phyloP scores from a whole-genome alignment of 2,888 invertebrate species.

The Rhagonycha fulva region DNA sequence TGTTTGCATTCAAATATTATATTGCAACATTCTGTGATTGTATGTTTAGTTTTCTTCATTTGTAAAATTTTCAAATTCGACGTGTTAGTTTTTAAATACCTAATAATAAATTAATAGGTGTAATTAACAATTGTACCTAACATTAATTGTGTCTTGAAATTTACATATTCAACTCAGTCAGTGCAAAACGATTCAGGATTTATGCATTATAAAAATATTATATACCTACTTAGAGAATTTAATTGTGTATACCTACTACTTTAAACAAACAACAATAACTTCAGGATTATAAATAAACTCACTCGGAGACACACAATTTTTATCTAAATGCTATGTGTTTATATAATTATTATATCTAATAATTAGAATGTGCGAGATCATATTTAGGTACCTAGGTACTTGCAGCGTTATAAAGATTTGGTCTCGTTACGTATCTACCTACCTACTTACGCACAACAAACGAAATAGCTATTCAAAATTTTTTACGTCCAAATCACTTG shows the following conservation, averaged over 20 bases:
- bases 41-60: constrained; percentile 42
- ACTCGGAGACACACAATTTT: not conserved
- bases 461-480: constrained; percentile 39
- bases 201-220: constrained; percentile 1
- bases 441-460: constrained; percentile 42
- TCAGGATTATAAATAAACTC: constrained; percentile 26
- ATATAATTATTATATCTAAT: not conserved
- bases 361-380: not conserved
- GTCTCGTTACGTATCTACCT: constrained; percentile 43
- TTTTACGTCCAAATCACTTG: constrained; percentile 38
- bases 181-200: constrained; percentile 39
- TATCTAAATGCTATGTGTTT: not conserved
- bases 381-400: not conserved
- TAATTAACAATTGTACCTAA: constrained; percentile 47
- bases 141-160: constrained; percentile 47
- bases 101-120: constrained; percentile 23
- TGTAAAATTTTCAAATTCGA: constrained; percentile 44
- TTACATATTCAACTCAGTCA: constrained; percentile 30
- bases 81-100: constrained; percentile 40
- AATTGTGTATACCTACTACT: constrained; percentile 16
- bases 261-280: constrained; percentile 18
- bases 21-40: constrained; percentile 51
- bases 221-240: constrained; percentile 28
- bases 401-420: constrained; percentile 38
- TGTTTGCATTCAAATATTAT: constrained; percentile 37